Base-by-base conservation (phyloP, 2,113 vertebrate species). In the Elachura formosa region DNA sequence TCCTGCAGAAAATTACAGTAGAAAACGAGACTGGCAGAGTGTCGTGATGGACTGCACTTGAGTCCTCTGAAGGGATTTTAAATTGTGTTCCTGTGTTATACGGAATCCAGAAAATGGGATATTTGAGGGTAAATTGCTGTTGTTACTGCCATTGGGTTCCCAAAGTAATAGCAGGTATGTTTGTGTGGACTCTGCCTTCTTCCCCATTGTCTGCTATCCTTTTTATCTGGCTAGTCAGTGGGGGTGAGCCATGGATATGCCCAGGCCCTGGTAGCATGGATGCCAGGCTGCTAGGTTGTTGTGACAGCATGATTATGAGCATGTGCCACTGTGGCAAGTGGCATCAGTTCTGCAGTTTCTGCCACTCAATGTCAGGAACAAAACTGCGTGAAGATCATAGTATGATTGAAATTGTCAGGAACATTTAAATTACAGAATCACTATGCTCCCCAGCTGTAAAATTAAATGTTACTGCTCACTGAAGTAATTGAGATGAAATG, bases 371-470 rank as follows among this genome's bases (percentile, higher is more conserved):
- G 77, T 89, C 76, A 92, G 68, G 66, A 93, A 79, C 40, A 82
- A 90, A 96, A 95, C 71, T 91, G 46, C 45, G 66, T 58, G 45
- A 62, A 82, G 95, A 87, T 59, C 0, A 1, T 56, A 34, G 31
- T 48, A 41, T 84, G 81, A 94, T 81, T 96, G 63, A 91, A 93
- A 96, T 51, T 93, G 84, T 94, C 68, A 84, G 62, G 75, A 89
- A 69, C 68, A 29, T 78, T 71, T 73, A 81, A 90, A 73, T 84
- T 88, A 41, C 38, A 34, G 72, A 90, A 93, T 78, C 40, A 20
- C 68, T 68, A 28, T 72, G 52, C 59, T 95, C 66, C 34, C 54
- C 49, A 80, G 55, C 58, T 90, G 71, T 78, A 51, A 90, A 94
- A 96, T 95, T 87, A 69, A 90, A 90, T 89, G 59, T 76, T 93